Conservation (phyloP, 2,888 invertebrate species). For the Priocnemis perturbator region DNA sequence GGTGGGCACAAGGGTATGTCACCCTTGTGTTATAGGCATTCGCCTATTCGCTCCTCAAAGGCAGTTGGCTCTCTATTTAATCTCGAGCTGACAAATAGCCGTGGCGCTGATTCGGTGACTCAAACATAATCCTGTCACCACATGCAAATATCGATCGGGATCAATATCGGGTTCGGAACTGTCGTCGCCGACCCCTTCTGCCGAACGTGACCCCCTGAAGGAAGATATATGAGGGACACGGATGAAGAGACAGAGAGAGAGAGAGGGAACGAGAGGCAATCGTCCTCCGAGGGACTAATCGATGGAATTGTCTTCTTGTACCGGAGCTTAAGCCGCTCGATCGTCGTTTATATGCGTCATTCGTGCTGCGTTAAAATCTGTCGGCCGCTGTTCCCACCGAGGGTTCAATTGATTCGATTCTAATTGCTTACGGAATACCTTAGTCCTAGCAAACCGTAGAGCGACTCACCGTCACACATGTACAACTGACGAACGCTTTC, state of each 20-base stretch:
- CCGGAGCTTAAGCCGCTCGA: slow-evolving; percentile 3
- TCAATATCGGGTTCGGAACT: slow-evolving; percentile 57
- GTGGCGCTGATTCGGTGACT: slow-evolving; percentile 70
- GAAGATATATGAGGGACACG: slow-evolving; percentile 37
- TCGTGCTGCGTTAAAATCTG: too few species aligned
- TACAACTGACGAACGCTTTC: slow-evolving; percentile 6
- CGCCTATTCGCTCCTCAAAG: slow-evolving; percentile 35
- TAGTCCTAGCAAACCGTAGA: too few species aligned
- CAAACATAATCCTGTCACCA: slow-evolving; percentile 70
- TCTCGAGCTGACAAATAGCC: slow-evolving; percentile 72
- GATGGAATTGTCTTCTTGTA: slow-evolving; percentile 34
- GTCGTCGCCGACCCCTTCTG: slow-evolving; percentile 25
- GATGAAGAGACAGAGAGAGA: slow-evolving; percentile 14
- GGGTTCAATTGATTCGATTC: too few species aligned
- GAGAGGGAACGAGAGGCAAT: too few species aligned
- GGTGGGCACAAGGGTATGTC: neutral
- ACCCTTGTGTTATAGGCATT: neutral
- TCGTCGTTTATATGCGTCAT: too few species aligned
- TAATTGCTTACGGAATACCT: too few species aligned
- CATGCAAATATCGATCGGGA: slow-evolving; percentile 69
- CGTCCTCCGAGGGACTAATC: slow-evolving; percentile 27
- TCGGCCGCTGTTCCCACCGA: too few species aligned
- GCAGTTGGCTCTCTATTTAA: slow-evolving; percentile 70
- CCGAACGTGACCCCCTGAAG: slow-evolving; percentile 15
- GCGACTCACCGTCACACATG: too few species aligned